Evolutionary conservation across 2,797 vertebrate genomes (phyloP), one percentile per base, ranked within the genome.

Genomic region (Xiphophorus birchmanni): DNA sequence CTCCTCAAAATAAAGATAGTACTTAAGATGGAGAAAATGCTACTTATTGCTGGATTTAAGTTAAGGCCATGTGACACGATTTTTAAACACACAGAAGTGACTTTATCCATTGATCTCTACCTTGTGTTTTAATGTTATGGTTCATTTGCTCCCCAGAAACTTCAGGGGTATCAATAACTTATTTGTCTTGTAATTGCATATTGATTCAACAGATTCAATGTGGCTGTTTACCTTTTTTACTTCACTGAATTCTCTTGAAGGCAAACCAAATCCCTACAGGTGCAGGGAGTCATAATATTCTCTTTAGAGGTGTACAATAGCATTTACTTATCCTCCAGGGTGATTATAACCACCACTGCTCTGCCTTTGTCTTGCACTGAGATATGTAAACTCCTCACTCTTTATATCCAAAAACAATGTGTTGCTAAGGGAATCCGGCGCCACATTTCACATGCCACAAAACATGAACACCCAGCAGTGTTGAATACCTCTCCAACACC

Each of bases 101-200:
- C 67, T 82, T 89, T 85, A 80, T 85, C 91, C 93, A 95, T 95
- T 73, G 94, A 95, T 93, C 79, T 75, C 73, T 82, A 40, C 50
- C 72, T 83, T 84, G 79, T 85, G 81, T 90, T 91, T 91, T 92
- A 93, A 94, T 92, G 87, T 86, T 73, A 83, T 83, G 88, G 78
- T 89, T 89, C 80, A 81, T 90, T 90, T 90, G 79, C 74, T 86
- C 75, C 77, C 58, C 54, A 76, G 76, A 87, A 93, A 92, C 87
- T 89, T 93, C 86, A 88, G 80, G 37, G 86, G 86, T 93, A 93
- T 94, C 94, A 94, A 93, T 95, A 95, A 88, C 87, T 90, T 88
- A 87, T 92, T 95, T 95, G 86, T 92, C 89, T 93, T 92, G 89
- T 95, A 95, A 96, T 96, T 96, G 87, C 73, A 77, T 95, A 96